Evolutionary conservation across 2,888 invertebrate species (phyloP).

Genomic region (Bombylius discolor): DNA sequence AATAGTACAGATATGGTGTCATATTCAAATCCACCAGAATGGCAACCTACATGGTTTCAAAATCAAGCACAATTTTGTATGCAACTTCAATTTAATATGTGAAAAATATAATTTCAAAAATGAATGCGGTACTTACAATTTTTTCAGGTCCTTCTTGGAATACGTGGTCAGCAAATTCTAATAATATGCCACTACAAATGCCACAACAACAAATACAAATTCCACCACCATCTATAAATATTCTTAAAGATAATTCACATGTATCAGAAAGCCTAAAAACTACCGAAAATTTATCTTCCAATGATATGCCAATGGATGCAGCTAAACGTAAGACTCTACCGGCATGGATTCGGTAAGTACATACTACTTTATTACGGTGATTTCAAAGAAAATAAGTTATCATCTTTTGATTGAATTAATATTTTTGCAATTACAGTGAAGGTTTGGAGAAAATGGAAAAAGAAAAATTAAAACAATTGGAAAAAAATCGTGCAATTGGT

Average conservation of each 20-base stretch:
- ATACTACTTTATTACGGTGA: neutral
- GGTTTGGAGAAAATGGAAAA: constrained; percentile 96
- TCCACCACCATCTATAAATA: neutral
- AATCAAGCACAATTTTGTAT: constrained; percentile 11
- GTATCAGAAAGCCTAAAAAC: neutral
- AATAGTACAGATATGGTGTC: neutral
- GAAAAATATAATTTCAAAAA: neutral
- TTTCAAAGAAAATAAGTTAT: neutral
- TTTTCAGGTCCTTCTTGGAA: constrained; percentile 10
- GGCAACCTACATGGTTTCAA: constrained; percentile 7
- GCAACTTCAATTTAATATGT: neutral
- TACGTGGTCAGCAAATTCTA: constrained; percentile 8
- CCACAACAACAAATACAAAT: neutral
- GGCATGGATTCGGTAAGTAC: constrained; percentile 88
- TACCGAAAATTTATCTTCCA: neutral
- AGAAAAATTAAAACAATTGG: constrained; percentile 77
- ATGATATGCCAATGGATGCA: constrained; percentile 50
- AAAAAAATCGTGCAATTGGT: constrained; percentile 43
- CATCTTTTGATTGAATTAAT: too few species aligned
- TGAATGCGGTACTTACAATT: neutral
- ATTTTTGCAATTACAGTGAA: constrained; percentile 29
- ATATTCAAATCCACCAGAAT: neutral
- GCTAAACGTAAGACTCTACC: constrained; percentile 81
- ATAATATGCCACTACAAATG: neutral
- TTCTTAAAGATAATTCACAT: neutral